Percentiles rank a stretch among this genome's conserved stretches.
Evolutionary conservation across 23 tunicate genomes (phyloP).

Genomic region (Ascidia mentula): DNA sequence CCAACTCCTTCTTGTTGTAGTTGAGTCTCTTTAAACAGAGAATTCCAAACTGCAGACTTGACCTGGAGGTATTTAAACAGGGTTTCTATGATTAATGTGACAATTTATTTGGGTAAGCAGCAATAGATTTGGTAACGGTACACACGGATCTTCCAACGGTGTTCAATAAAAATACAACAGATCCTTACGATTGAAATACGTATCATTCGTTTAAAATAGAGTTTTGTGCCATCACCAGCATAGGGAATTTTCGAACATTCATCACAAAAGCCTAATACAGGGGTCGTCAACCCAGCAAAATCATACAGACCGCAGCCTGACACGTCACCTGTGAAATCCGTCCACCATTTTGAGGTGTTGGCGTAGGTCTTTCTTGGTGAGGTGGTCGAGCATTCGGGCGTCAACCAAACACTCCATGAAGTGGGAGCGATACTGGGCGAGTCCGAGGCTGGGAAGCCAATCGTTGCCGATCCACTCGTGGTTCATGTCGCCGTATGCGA

Average conservation of each 20-base stretch:
- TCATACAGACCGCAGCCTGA: too few relatives aligned
- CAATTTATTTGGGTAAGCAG: too few relatives aligned
- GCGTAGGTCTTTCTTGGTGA: constrained; percentile 90
- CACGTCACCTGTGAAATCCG: constrained; percentile 92
- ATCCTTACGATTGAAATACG: too few relatives aligned
- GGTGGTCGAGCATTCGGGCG: constrained; percentile 98
- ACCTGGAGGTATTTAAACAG: constrained; percentile 59
- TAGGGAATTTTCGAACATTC: too few relatives aligned
- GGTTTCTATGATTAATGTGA: too few relatives aligned
- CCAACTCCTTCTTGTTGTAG: constrained; percentile 79
- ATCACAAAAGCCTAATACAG: too few relatives aligned
- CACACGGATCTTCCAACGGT: too few relatives aligned
- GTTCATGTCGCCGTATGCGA: constrained; percentile 98
- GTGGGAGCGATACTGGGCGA: constrained; percentile 89
- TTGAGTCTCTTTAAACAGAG: constrained; percentile 77
- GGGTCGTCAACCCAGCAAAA: too few relatives aligned
- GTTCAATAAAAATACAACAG: too few relatives aligned
- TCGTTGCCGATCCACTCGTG: constrained; percentile 99
- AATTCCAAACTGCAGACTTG: constrained; percentile 83
- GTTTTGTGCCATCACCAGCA: too few relatives aligned
- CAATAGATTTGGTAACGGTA: too few relatives aligned
- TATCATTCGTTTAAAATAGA: too few relatives aligned
- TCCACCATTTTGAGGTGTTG: constrained; percentile 96
- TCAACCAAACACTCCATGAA: constrained; percentile 99
- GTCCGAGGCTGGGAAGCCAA: constrained; percentile 95